Conservation (phyloP, 2,888 invertebrate genomes). For the Ectemnius continuus region DNA sequence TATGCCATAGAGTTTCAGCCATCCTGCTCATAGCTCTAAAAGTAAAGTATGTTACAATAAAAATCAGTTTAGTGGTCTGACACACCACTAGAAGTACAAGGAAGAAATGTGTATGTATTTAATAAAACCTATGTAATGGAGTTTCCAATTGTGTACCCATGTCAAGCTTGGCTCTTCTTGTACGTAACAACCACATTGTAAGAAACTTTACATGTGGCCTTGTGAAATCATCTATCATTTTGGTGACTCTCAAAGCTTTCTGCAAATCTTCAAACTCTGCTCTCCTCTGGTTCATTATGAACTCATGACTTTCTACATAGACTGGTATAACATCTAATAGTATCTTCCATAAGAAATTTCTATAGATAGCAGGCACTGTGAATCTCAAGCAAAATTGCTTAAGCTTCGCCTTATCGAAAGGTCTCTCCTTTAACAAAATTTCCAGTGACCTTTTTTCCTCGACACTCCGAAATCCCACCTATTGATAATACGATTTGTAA, state of each 20-base stretch:
- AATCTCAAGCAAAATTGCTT: slow-evolving; percentile 92
- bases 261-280: slow-evolving; percentile 87
- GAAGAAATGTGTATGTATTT: not conserved
- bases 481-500: slow-evolving; percentile 4
- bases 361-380: slow-evolving; percentile 89
- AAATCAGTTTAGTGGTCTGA: not conserved
- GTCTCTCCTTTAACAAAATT: slow-evolving; percentile 91
- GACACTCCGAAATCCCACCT: slow-evolving; percentile 92
- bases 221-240: slow-evolving; percentile 82
- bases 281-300: slow-evolving; percentile 86
- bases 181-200: slow-evolving; percentile 90
- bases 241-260: slow-evolving; percentile 85
- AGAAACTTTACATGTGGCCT: slow-evolving; percentile 85
- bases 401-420: slow-evolving; percentile 87
- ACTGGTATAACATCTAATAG: slow-evolving; percentile 89
- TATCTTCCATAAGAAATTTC: slow-evolving; percentile 92
- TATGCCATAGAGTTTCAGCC: slow-evolving; percentile 84
- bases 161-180: slow-evolving; percentile 81
- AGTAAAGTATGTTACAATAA: slow-evolving; percentile 19
- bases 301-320: slow-evolving; percentile 86
- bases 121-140: slow-evolving; percentile 69
- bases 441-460: slow-evolving; percentile 95
- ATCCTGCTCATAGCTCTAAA: slow-evolving; percentile 74
- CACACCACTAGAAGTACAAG: not conserved
- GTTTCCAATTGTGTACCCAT: slow-evolving; percentile 71